Conservation (phyloP, 2,797 vertebrate species). For the Chelonia mydas region DNA sequence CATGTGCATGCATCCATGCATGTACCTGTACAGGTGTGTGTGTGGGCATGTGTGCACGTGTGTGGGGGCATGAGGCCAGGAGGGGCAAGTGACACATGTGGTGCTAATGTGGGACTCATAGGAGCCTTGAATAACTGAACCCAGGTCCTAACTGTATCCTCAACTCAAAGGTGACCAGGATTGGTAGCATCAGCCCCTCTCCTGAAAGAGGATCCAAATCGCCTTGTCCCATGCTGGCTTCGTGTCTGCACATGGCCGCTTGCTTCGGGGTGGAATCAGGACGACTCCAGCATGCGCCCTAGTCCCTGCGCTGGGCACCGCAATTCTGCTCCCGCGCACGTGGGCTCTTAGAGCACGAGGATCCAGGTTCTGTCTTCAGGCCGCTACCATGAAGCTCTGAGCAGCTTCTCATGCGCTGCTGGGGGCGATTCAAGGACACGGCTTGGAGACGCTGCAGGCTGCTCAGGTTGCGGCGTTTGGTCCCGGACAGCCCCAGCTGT, state of each 20-base stretch:
- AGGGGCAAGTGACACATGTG: background rate
- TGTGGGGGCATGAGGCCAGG: background rate
- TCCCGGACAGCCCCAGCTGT: background rate
- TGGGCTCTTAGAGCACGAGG: background rate
- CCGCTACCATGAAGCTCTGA: background rate
- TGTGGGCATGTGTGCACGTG: background rate
- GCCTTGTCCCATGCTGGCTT: background rate
- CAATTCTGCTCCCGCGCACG: background rate
- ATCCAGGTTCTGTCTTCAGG: background rate
- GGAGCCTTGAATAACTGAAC: background rate
- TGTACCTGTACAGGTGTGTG: background rate
- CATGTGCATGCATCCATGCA: background rate
- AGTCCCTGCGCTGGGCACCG: background rate
- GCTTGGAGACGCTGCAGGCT: background rate
- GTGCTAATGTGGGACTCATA: background rate
- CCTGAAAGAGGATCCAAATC: background rate
- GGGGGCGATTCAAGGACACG: background rate
- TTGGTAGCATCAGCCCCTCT: background rate
- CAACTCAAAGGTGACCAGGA: background rate
- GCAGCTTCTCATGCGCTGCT: background rate
- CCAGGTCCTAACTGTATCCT: background rate
- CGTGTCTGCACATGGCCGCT: background rate
- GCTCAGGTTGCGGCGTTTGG: background rate
- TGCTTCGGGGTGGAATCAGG: background rate
- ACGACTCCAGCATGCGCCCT: background rate